Percentiles rank a stretch among this genome's conserved stretches.
phyloP scores from a whole-genome alignment of 2,113 vertebrate genomes.

The Brachyistius frenatus region DNA sequence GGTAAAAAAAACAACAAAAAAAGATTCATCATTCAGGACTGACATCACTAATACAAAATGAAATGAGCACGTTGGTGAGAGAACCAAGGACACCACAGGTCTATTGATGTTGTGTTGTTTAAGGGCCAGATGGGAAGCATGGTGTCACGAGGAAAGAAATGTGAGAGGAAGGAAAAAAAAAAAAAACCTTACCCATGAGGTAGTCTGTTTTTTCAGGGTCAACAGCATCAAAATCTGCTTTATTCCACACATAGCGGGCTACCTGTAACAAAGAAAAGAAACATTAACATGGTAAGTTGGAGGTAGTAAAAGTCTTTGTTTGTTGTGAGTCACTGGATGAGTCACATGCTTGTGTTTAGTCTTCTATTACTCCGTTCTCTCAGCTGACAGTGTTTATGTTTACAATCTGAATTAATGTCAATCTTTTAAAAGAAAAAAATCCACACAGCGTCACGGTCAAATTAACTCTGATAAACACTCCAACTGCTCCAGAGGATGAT shows the following conservation, averaged over 20 bases:
- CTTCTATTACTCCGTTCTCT: background rate
- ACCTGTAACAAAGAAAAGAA: conserved; percentile 67
- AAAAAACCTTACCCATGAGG: conserved; percentile 80
- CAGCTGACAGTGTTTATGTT: conserved; percentile 1
- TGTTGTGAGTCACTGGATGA: conserved; percentile 14
- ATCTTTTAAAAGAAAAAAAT: background rate
- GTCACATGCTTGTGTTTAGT: background rate
- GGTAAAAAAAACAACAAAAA: too few relatives aligned
- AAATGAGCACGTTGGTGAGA: background rate
- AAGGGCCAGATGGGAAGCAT: background rate
- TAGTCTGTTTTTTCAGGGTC: conserved; percentile 83
- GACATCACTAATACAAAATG: background rate
- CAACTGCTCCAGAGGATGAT: background rate
- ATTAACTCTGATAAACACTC: background rate
- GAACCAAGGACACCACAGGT: conserved; percentile 10
- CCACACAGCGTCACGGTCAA: too few relatives aligned
- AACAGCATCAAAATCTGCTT: conserved; percentile 77
- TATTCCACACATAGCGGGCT: conserved; percentile 84
- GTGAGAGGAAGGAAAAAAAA: background rate
- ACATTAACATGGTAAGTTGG: background rate
- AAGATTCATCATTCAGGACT: background rate
- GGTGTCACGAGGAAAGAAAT: background rate
- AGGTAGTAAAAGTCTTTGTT: background rate
- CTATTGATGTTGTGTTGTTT: background rate
- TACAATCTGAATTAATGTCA: background rate